phyloP scores from a whole-genome alignment of 2,113 vertebrate genomes.

The Pardalotus punctatus region DNA sequence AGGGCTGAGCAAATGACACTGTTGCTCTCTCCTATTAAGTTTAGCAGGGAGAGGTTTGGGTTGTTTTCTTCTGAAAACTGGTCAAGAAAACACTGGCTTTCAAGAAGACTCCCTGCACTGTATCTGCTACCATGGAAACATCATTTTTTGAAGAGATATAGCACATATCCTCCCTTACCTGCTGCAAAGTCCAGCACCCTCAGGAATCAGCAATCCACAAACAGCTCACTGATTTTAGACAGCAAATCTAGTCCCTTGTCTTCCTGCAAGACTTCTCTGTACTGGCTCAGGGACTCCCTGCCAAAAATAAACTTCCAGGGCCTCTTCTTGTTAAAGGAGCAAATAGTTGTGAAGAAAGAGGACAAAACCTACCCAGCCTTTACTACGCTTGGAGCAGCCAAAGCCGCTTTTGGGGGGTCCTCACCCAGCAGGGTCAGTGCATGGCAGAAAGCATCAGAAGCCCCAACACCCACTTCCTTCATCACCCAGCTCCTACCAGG shows the following conservation, averaged over 20 bases:
- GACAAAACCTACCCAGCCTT: not conserved
- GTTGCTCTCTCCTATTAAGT: not conserved
- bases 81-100: not conserved
- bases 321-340: not conserved
- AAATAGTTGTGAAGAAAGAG: not conserved
- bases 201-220: not conserved
- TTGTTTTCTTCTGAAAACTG: not conserved
- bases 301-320: not conserved
- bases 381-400: not conserved
- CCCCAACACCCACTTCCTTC: not conserved
- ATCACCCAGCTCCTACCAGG: not conserved
- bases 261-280: not conserved
- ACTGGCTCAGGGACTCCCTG: not conserved
- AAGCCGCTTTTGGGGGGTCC: not conserved
- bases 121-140: constrained; percentile 44
- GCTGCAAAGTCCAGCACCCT: not conserved
- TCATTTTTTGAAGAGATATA: not conserved
- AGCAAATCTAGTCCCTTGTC: not conserved
- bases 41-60: not conserved
- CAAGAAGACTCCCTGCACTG: not conserved
- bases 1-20: rapidly evolving
- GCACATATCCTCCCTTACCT: not conserved
- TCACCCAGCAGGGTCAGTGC: not conserved
- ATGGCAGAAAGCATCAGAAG: not conserved
- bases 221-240: not conserved